Conservation (phyloP, 2,797 vertebrate genomes). For the Yasuhikotakia modesta region DNA sequence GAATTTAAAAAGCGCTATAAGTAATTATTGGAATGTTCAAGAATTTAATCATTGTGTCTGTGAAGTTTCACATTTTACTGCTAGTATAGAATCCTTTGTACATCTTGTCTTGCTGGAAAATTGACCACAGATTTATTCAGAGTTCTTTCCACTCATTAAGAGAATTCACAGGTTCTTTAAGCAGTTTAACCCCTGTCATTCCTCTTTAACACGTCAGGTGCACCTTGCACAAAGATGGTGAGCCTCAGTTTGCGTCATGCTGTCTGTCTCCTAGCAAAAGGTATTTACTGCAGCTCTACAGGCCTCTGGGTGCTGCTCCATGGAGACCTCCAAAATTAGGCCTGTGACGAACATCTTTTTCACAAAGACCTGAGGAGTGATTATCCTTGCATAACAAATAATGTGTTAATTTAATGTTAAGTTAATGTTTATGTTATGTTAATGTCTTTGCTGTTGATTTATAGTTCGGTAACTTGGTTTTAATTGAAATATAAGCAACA, state of each 20-base stretch:
- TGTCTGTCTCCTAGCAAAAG: slow-evolving; percentile 26
- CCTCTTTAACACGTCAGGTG: slow-evolving; percentile 8
- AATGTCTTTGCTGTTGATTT: not conserved
- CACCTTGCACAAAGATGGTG: not conserved
- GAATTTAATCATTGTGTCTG: not conserved
- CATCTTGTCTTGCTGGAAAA: not conserved
- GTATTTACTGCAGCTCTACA: slow-evolving; percentile 22
- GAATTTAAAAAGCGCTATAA: not conserved
- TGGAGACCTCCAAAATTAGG: slow-evolving; percentile 50
- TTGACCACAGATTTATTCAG: not conserved
- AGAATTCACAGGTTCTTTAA: not conserved
- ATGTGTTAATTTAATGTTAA: not conserved
- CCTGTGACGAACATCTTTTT: slow-evolving; percentile 33
- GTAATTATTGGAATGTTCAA: too few relatives aligned
- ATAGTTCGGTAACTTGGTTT: not conserved
- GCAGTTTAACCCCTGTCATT: slow-evolving; percentile 37
- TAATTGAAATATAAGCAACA: not conserved
- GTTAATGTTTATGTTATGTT: not conserved
- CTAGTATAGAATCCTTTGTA: too few relatives aligned
- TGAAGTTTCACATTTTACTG: too few relatives aligned
- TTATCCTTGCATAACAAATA: slow-evolving; percentile 22
- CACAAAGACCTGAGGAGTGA: slow-evolving; percentile 2
- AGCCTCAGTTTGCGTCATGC: slow-evolving; percentile 9
- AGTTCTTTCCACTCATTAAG: not conserved
- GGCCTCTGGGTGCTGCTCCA: slow-evolving; percentile 42